Evolutionary conservation across 2,113 vertebrate genomes (phyloP), one percentile per base, ranked within the genome.

Genomic region (Isurus oxyrinchus): DNA sequence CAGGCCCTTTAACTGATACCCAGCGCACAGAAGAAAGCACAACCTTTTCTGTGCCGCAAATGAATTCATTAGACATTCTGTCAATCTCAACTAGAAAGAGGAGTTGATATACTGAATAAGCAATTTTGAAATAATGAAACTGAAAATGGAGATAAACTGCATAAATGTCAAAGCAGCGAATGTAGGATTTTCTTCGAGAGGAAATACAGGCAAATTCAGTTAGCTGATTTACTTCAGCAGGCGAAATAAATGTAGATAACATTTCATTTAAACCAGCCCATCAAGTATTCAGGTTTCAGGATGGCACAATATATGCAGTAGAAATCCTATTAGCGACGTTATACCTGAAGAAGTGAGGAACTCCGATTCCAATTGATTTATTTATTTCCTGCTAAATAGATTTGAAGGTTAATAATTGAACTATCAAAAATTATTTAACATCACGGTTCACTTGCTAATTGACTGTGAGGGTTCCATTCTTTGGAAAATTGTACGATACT

Each of bases 111-210:
- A 94, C 63, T 69, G 94, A 95, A 95, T 95, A 72, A 95, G 94
- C 94, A 95, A 69, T 95, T 95, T 69, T 69, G 94, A 72, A 95
- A 95, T 95, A 95, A 95, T 95, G 94, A 95, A 95, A 95, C 94
- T 95, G 94, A 44, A 40, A 95, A 72, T 69, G 66, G 63, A 95
- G 94, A 95, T 95, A 95, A 95, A 95, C 63, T 95, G 44, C 94
- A 67, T 72, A 67, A 67, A 72, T 69, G 94, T 95, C 94, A 95
- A 21, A 72, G 63, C 23, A 2, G 66, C 23, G 21, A 72, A 44
- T 95, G 66, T 40, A 69, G 94, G 31, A 95, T 67, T 72, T 94
- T 93, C 94, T 66, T 67, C 40, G 25, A 31, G 44, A 72, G 94
- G 44, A 95, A 95, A 72, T 72, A 95, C 94, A 40, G 94, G 23